Percentiles rank a stretch among this genome's conserved stretches.
Conservation (phyloP, 2,888 invertebrate genomes). For the Acleris holmiana region DNA sequence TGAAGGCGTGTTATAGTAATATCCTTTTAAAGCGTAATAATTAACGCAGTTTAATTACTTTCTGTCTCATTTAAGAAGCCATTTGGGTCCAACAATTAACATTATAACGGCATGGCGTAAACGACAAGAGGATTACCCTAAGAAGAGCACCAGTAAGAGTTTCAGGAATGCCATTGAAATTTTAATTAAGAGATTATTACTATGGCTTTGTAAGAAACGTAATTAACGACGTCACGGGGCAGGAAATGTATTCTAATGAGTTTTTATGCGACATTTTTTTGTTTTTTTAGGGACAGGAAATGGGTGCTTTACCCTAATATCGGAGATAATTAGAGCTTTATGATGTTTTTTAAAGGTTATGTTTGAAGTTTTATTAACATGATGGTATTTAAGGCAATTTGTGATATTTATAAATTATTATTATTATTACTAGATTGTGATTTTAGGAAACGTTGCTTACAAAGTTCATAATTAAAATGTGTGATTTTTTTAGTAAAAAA, state of each 20-base stretch:
- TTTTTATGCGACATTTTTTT: constrained; percentile 5
- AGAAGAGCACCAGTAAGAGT: constrained; percentile 32
- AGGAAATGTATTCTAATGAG: constrained; percentile 1
- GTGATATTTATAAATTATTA: no score
- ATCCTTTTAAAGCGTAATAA: constrained; percentile 25
- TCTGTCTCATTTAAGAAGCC: constrained; percentile 38
- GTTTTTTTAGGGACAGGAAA: constrained; percentile 12
- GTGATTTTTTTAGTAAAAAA: no score
- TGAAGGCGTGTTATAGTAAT: constrained; percentile 18
- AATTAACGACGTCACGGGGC: constrained; percentile 23
- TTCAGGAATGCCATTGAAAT: constrained; percentile 34
- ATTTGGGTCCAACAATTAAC: constrained; percentile 39
- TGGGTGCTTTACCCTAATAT: neutral
- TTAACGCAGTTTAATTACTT: constrained; percentile 36
- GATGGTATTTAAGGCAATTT: no score
- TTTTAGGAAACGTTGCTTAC: no score
- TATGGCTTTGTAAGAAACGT: constrained; percentile 30
- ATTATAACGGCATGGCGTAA: constrained; percentile 36
- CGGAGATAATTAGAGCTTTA: no score
- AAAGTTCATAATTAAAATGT: no score
- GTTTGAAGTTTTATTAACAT: no score
- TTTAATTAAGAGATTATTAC: constrained; percentile 39
- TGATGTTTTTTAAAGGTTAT: no score
- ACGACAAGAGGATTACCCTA: constrained; percentile 37
- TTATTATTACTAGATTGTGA: no score